phyloP scores from a whole-genome alignment of 2,797 vertebrate genomes.

The Nyctibius grandis region DNA sequence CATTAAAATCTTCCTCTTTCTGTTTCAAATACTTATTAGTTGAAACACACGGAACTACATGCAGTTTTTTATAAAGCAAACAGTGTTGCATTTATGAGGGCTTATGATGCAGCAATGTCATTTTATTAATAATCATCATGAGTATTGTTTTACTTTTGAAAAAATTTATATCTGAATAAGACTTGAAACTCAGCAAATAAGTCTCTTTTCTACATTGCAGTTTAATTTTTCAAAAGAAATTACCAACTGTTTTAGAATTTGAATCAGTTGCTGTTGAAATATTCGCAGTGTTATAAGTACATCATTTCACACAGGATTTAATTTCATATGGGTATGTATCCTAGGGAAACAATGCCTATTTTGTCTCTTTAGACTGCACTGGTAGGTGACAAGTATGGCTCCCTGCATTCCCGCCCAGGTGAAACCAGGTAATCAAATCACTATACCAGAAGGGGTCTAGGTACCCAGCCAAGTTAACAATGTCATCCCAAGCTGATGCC shows the following conservation, averaged over 20 bases:
- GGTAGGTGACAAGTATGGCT: not conserved
- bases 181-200: not conserved
- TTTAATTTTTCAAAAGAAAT: conserved; percentile 20
- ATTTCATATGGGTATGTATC: not conserved
- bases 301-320: not conserved
- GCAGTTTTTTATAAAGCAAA: not conserved
- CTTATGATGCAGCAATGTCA: not conserved
- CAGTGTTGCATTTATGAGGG: not conserved
- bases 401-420: not conserved
- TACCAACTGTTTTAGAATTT: not conserved
- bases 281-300: not conserved
- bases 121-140: not conserved
- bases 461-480: not conserved
- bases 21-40: not conserved
- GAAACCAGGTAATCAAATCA: not conserved
- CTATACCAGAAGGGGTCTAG: not conserved
- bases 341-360: not conserved
- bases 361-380: not conserved
- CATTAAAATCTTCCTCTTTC: not conserved
- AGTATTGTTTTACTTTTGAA: not conserved
- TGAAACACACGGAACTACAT: not conserved
- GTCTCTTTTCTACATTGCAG: not conserved
- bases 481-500: not conserved
- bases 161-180: not conserved
- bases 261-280: not conserved